Conservation (phyloP, 2,113 vertebrate species). For the Nyctibius bracteatus region DNA sequence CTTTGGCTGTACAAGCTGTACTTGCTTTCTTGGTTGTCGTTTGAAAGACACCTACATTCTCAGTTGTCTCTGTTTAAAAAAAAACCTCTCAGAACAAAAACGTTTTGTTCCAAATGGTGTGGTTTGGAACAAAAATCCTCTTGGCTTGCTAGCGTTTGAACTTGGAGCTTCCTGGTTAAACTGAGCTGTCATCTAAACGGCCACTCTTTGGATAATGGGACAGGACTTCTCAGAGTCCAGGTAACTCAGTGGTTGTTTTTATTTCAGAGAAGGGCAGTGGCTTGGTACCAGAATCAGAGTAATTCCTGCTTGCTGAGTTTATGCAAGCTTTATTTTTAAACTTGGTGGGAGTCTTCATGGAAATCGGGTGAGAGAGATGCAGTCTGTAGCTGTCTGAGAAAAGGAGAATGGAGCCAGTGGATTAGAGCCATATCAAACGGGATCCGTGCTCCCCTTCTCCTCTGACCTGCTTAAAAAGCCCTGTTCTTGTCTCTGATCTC, state of each 20-base stretch:
- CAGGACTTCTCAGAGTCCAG: neutral
- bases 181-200: neutral
- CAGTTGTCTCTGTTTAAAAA: neutral
- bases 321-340: neutral
- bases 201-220: neutral
- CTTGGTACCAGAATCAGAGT: neutral
- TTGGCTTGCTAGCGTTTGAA: neutral
- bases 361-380: neutral
- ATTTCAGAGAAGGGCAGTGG: neutral
- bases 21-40: neutral
- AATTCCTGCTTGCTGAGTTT: neutral
- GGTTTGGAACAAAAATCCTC: neutral
- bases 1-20: neutral
- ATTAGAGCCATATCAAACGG: neutral
- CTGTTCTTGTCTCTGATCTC: neutral
- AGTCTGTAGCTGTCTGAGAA: neutral
- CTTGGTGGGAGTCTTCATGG: neutral
- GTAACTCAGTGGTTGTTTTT: neutral
- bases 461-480: neutral
- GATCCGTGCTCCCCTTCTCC: neutral
- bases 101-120: neutral
- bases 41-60: neutral
- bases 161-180: neutral
- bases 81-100: neutral
- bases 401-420: neutral